Evolutionary conservation across 2,888 invertebrate genomes (phyloP), one percentile per base, ranked within the genome.

Genomic region (Tipula vernalis): DNA sequence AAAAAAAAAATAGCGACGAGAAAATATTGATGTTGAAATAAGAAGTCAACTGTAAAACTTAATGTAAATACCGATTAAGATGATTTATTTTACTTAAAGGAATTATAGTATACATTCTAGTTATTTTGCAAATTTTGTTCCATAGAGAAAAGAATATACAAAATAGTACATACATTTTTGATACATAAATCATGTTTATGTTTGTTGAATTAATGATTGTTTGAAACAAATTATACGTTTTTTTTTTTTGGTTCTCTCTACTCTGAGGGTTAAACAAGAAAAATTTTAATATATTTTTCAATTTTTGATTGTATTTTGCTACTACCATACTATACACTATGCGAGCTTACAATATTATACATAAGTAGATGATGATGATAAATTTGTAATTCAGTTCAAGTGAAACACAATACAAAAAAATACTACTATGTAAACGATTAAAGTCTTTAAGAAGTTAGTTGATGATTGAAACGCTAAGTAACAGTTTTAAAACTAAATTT

Each of bases 21-120:
- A 28, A 71, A 71, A 71, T 71, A 71, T 28, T 71, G 71, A 18
- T 28, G 71, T 71, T 71, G 28, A 71, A 28, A 71, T 28, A 71
- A 71, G 71, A 71, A 71, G 71, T 71, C 71, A 71, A 71, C 71
- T 71, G 71, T 71, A 71, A 71, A 71, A 71, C 71, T 71, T 71
- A 71, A 71, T 71, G 71, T 71, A 71, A 71, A 71, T 71, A 71
- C 71, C 71, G 71, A 71, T 71, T 71, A 71, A 71, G 71, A 71
- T 71, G 71, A 71, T 71, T 71, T 71, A 71, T 71, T 71, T 71
- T 71, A 71, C 28, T 71, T 71, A 28, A 28, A 71, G 71, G 71
- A 71, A 71, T 71, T 71, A 71, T 71, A 71, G 51, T 15, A 5
- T 71, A 71, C 4, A 28, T 71, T 28, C 28, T 71, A 71, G 71